Base-by-base conservation (phyloP, 2,888 invertebrate genomes). In the Piscicola geometra region DNA sequence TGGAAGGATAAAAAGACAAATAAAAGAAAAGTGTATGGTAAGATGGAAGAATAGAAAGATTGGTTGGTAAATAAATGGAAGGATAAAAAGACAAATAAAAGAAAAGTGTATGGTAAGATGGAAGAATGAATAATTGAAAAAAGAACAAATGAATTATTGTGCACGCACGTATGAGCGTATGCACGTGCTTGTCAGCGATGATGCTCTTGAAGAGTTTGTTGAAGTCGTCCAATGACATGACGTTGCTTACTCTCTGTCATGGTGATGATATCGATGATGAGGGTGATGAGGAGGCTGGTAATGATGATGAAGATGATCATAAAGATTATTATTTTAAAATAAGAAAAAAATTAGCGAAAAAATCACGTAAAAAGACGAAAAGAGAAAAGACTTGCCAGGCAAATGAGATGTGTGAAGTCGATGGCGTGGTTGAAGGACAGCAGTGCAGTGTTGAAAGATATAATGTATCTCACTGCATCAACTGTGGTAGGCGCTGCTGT, bases 341-440 rank as follows among this genome's bases (percentile, higher is more conserved):
- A 15, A 5, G 21, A 56, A 56, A 25, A 5, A 56, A 56, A 3
- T 56, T 18, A 15, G n/a, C n/a, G n/a, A 56, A 56, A 56, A 56
- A 56, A 56, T 56, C 9, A 3, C 3, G n/a, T 56, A 25, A 56
- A 56, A 56, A 3, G 25, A 25, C 9, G n/a, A 25, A 56, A 56
- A 25, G 60, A 56, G 5, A n/a, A 5, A 56, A 18, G n/a, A 56
- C 60, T 18, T 15, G n/a, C 60, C 21, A 56, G n/a, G 25, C 60
- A 56, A 25, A 56, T 56, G 60, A 56, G 60, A 56, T 18, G 5
- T 18, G 60, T 56, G 60, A 18, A 56, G n/a, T 56, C 60, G n/a
- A 56, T 5, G 5, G 60, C 21, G n/a, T 56, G 9, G 25, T 56
- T 56, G 60, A 25, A 56, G n/a, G 3, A 5, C 5, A 25, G 21